phyloP scores from a whole-genome alignment of 2,113 vertebrate species.

The Cebidichthys violaceus region DNA sequence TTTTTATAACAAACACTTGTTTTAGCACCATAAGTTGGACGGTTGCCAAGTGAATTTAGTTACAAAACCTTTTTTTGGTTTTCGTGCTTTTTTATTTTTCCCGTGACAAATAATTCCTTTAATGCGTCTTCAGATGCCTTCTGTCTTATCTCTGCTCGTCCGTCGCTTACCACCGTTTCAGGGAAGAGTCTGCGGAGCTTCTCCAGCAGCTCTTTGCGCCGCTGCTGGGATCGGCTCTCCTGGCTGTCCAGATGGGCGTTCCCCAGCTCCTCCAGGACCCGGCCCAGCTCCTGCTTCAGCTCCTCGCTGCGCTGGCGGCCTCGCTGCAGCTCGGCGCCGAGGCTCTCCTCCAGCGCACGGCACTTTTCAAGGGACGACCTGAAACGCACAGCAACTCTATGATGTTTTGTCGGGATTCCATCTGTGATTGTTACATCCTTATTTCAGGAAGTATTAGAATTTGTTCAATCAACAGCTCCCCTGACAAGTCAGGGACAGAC shows the following conservation, averaged over 20 bases:
- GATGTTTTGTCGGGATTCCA: neutral
- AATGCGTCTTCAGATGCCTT: neutral
- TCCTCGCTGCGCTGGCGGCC: slow-evolving; percentile 80
- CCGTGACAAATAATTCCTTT: neutral
- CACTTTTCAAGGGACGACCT: slow-evolving; percentile 86
- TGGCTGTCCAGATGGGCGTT: slow-evolving; percentile 89
- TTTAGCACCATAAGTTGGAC: neutral
- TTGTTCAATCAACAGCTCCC: neutral
- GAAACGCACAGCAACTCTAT: slow-evolving; percentile 13
- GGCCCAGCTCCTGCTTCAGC: slow-evolving; percentile 87
- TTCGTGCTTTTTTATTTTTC: neutral
- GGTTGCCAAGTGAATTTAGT: neutral
- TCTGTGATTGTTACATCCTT: neutral
- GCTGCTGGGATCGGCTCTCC: slow-evolving; percentile 87
- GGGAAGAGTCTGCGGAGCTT: slow-evolving; percentile 89
- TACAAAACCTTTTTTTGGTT: neutral
- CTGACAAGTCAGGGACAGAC: neutral
- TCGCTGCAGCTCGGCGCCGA: slow-evolving; percentile 83
- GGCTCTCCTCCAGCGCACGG: slow-evolving; percentile 79
- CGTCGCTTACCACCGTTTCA: slow-evolving; percentile 87
- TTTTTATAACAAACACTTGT: neutral
- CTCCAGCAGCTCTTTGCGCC: slow-evolving; percentile 88
- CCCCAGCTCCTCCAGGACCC: slow-evolving; percentile 85
- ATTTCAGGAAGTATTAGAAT: neutral
- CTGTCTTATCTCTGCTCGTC: neutral